A percentile compares a stretch with the other conserved stretches of the same genome.
These are phyloP conservation scores for Parambassis ranga DNA, from an alignment of 2,797 vertebrate genomes.

Conservation along the genomic window DNA sequence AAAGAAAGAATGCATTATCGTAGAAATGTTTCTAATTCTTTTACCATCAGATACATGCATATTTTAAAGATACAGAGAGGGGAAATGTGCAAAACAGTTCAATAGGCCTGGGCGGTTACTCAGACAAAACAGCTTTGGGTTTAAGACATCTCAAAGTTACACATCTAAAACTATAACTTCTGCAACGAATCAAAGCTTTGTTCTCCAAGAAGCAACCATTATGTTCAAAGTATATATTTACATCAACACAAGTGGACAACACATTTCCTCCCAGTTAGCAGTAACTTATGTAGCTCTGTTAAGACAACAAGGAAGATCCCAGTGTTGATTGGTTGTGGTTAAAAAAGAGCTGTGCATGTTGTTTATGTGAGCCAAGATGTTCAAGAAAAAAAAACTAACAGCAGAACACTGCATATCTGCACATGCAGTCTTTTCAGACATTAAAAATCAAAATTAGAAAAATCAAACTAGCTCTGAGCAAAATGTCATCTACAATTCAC, in stretches of 20 bases:
- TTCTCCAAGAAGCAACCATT: too few species aligned
- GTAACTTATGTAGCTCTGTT: too few species aligned
- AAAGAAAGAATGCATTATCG: not conserved
- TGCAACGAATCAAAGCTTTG: too few species aligned
- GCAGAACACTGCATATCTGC: not conserved
- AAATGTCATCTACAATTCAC: too few species aligned
- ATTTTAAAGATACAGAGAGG: not conserved
- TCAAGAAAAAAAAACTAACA: not conserved
- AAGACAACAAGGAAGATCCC: too few species aligned
- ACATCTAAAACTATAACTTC: too few species aligned
- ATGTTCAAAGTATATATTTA: too few species aligned
- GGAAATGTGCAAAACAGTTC: not conserved
- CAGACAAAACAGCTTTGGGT: not conserved
- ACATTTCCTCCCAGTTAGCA: too few species aligned
- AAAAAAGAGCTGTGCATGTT: too few species aligned
- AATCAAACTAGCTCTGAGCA: not conserved
- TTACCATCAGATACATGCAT: not conserved
- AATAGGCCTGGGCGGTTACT: not conserved
- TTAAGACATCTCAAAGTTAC: not conserved
- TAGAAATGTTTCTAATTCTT: not conserved
- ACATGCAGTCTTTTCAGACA: not conserved
- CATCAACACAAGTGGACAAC: too few species aligned
- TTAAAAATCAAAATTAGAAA: not conserved
- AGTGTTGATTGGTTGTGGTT: too few species aligned
- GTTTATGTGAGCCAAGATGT: too few species aligned